phyloP scores from a whole-genome alignment of 2,888 invertebrate genomes.

The Dascillus cervinus region DNA sequence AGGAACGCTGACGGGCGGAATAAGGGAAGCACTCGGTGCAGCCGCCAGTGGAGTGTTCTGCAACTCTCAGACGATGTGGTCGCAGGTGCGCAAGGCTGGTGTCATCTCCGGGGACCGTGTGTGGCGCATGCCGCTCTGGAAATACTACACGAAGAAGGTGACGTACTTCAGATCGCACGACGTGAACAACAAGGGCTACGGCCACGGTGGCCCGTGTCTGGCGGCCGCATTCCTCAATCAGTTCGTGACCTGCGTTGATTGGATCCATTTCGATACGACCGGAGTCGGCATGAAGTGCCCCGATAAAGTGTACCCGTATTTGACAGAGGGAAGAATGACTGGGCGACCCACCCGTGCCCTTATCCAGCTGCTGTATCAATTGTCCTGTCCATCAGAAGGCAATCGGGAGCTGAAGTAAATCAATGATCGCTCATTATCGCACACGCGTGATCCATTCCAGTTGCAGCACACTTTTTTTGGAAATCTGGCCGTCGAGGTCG shows the following conservation, averaged over 20 bases:
- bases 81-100: constrained; percentile 47
- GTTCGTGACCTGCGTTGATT: constrained; percentile 49
- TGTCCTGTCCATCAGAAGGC: constrained; percentile 36
- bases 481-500: constrained; percentile 8
- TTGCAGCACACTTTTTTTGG: constrained; percentile 6
- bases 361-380: constrained; percentile 42
- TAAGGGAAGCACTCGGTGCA: constrained; percentile 47
- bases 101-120: constrained; percentile 52
- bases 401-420: constrained; percentile 26
- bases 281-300: constrained; percentile 36
- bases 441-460: not conserved
- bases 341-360: constrained; percentile 47
- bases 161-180: constrained; percentile 36
- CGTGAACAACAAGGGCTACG: constrained; percentile 38
- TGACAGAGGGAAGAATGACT: constrained; percentile 45
- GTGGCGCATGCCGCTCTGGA: constrained; percentile 55
- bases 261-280: constrained; percentile 56
- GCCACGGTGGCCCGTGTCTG: constrained; percentile 35
- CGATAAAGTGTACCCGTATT: constrained; percentile 40
- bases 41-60: constrained; percentile 49
- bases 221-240: constrained; percentile 44
- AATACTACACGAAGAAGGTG: constrained; percentile 45
- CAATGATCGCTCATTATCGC: not conserved
- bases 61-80: constrained; percentile 47
- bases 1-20: constrained; percentile 58